phyloP scores from a whole-genome alignment of 1,140 invertebrate genomes.

The Drosophila subpulchrella region DNA sequence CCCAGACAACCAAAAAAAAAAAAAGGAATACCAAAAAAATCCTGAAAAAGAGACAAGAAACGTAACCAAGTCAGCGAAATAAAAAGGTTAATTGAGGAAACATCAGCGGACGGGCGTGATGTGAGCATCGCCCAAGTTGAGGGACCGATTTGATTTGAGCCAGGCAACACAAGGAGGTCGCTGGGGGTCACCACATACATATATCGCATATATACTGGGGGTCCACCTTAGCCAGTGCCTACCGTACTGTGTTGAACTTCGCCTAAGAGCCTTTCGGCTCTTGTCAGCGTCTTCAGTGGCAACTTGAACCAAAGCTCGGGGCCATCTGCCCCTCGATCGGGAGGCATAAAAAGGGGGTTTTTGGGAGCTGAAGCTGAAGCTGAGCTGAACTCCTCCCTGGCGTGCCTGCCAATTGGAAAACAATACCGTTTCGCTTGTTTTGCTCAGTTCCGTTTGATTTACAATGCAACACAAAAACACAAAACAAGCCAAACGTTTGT shows the following conservation, averaged over 20 bases:
- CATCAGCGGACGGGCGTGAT: conserved; percentile 74
- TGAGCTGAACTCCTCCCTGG: conserved; percentile 61
- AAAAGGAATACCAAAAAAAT: conserved; percentile 8
- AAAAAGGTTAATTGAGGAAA: conserved; percentile 82
- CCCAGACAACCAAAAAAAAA: conserved; percentile 43
- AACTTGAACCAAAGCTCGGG: conserved; percentile 69
- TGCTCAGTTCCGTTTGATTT: conserved; percentile 78
- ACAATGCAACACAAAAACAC: conserved; percentile 64
- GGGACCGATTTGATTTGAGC: conserved; percentile 75
- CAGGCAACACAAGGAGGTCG: conserved; percentile 65
- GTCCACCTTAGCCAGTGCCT: conserved; percentile 32
- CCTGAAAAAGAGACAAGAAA: conserved; percentile 29
- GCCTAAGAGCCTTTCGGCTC: conserved; percentile 31
- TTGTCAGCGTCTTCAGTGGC: conserved; percentile 73
- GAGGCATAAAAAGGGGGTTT: conserved; percentile 12
- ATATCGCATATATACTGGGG: neutral
- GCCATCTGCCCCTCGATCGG: conserved; percentile 67
- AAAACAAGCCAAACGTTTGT: conserved; percentile 67
- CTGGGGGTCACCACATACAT: conserved; percentile 35
- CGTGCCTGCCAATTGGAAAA: conserved; percentile 73
- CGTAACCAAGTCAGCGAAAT: conserved; percentile 54
- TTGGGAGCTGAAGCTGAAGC: neutral
- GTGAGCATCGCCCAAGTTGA: conserved; percentile 75
- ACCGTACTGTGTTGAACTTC: conserved; percentile 16
- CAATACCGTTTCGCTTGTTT: conserved; percentile 81